phyloP scores from a whole-genome alignment of 2,888 invertebrate genomes.

The Tenthredo mesomela region DNA sequence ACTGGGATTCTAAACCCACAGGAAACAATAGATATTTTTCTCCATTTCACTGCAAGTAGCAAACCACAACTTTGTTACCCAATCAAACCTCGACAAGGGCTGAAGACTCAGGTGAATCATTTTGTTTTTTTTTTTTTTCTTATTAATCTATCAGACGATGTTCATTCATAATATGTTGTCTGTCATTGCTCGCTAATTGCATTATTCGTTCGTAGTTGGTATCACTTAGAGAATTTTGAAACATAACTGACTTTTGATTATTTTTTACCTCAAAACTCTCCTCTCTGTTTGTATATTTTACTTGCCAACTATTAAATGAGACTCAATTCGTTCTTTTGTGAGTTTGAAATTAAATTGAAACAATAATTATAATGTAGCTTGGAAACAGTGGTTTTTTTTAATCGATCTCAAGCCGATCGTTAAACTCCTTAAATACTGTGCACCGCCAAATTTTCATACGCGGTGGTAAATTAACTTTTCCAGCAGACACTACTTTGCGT shows the following conservation, averaged over 20 bases:
- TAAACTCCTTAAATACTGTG: too few relatives aligned
- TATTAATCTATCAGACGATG: neutral
- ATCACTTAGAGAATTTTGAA: conserved; percentile 4
- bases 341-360: conserved; percentile 4
- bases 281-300: neutral
- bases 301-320: neutral
- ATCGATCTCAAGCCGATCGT: neutral
- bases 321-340: neutral
- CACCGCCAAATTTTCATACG: too few relatives aligned
- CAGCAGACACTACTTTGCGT: neutral
- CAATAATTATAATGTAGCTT: neutral
- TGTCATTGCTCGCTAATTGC: conserved; percentile 9
- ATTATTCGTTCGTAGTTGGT: conserved; percentile 3
- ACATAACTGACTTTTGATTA: neutral
- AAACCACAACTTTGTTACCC: conserved; percentile 93
- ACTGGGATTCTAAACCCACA: conserved; percentile 94
- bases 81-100: conserved; percentile 90
- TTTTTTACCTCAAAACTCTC: neutral
- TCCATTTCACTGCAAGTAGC: conserved; percentile 94
- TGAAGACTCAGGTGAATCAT: conserved; percentile 89
- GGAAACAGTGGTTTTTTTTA: neutral
- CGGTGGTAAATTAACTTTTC: neutral
- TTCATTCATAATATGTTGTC: conserved; percentile 15
- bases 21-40: conserved; percentile 96
- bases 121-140: neutral